Percentiles rank a stretch among this genome's conserved stretches.
phyloP scores from a whole-genome alignment of 2,113 vertebrate species.

The Condylura cristata region DNA sequence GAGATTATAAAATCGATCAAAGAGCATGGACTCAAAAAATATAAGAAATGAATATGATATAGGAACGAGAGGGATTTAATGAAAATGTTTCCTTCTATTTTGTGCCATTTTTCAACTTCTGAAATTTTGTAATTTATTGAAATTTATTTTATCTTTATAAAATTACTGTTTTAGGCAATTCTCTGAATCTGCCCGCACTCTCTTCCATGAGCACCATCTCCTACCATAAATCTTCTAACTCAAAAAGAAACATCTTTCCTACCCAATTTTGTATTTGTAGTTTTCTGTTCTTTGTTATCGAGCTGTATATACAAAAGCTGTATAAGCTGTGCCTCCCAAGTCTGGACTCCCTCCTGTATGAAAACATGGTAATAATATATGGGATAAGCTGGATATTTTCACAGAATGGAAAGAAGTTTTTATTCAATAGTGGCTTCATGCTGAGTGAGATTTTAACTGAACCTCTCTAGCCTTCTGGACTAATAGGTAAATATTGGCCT shows the following conservation, averaged over 20 bases:
- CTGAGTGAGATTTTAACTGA: background rate
- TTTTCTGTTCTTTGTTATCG: background rate
- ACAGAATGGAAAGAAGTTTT: background rate
- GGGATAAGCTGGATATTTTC: background rate
- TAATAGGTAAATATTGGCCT: background rate
- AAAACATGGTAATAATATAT: background rate
- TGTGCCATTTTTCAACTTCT: background rate
- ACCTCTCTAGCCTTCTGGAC: background rate
- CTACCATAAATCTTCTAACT: no score
- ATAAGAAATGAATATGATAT: background rate
- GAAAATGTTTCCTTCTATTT: slow-evolving; percentile 5
- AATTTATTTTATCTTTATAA: background rate
- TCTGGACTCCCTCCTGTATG: background rate
- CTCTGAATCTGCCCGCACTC: no score
- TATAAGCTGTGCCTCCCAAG: background rate
- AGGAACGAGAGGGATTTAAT: background rate
- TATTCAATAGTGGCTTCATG: background rate
- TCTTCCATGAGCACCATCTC: no score
- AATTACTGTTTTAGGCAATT: background rate
- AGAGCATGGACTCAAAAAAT: background rate
- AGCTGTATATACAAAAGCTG: background rate
- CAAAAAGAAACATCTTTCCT: background rate
- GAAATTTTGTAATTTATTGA: background rate
- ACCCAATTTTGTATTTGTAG: background rate
- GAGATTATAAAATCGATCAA: background rate